phyloP scores from a whole-genome alignment of 2,888 invertebrate species.

The Rhagonycha lutea region DNA sequence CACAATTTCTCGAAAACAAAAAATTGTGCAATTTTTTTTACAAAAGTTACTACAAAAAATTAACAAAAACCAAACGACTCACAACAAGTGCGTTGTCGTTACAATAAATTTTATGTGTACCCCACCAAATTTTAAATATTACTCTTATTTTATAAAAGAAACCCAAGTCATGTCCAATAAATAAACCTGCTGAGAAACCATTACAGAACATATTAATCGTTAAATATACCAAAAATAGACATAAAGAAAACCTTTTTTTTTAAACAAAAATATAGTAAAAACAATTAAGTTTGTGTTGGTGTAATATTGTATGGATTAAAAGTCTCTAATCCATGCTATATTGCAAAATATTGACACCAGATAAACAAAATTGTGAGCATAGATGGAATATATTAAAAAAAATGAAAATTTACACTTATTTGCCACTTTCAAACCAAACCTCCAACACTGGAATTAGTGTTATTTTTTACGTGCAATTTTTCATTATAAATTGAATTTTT shows the following conservation, averaged over 20 bases:
- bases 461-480: neutral
- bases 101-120: neutral
- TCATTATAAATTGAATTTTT: neutral
- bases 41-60: neutral
- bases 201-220: slow-evolving; percentile 8
- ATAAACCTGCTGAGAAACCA: slow-evolving; percentile 29
- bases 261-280: slow-evolving; percentile 9
- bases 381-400: neutral
- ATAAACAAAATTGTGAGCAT: neutral
- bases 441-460: neutral
- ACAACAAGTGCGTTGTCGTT: neutral
- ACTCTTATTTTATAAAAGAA: slow-evolving; percentile 1
- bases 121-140: neutral
- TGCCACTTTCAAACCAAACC: neutral
- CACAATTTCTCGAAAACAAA: slow-evolving; percentile 58
- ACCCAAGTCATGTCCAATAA: slow-evolving; percentile 23
- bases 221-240: slow-evolving; percentile 4
- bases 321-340: neutral
- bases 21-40: slow-evolving; percentile 45
- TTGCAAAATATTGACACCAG: neutral
- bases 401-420: neutral
- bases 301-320: neutral
- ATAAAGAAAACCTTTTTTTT: slow-evolving; percentile 15
- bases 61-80: slow-evolving; percentile 1
- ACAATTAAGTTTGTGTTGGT: slow-evolving; percentile 1